Evolutionary conservation across 2,797 vertebrate genomes (phyloP), one percentile per base, ranked within the genome.

Genomic region (Podarcis lilfordi): DNA sequence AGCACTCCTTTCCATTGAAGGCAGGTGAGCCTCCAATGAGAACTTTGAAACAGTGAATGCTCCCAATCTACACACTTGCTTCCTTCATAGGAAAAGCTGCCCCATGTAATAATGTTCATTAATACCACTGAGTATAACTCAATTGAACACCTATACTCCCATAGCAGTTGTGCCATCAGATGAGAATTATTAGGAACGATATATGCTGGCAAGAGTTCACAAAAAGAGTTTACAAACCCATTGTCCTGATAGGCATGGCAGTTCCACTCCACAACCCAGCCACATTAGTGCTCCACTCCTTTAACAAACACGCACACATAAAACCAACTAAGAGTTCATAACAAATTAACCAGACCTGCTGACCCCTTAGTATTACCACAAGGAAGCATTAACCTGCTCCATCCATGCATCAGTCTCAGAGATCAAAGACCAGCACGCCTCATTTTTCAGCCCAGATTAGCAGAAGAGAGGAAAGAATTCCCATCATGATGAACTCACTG

Each of bases 401-500:
- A 1, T 0, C 59, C 79, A 50, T 37, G 17, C n/a, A 77, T 85
- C 81, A 8, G 2, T 4, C 0, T 75, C 32, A 25, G 25, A 71
- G 78, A 85, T 74, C 89, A 90, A 86, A 87, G 59, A 69, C 40
- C n/a, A 21, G 74, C 9, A 55, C 1, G 37, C 55, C 83, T 87
- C 64, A 71, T 78, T 78, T 82, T 83, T 79, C 76, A 87, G 61
- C 6, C 32, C 55, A 75, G 85, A 80, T 84, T 84, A 84, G 80
- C 75, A 43, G 45, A 80, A 66, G 80, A 61, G 29, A 71, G 43
- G 29, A 27, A 13, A 55, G 50, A 29, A 50, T 64, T 37, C 35
- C 27, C 10, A 35, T 80, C 64, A 85, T 64, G 82, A 50, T 85
- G 68, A 89, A 89, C n/a, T 80, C 82, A 85, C 82, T 84, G 66